Conservation (phyloP, 2,888 invertebrate genomes). For the Allygus modestus region DNA sequence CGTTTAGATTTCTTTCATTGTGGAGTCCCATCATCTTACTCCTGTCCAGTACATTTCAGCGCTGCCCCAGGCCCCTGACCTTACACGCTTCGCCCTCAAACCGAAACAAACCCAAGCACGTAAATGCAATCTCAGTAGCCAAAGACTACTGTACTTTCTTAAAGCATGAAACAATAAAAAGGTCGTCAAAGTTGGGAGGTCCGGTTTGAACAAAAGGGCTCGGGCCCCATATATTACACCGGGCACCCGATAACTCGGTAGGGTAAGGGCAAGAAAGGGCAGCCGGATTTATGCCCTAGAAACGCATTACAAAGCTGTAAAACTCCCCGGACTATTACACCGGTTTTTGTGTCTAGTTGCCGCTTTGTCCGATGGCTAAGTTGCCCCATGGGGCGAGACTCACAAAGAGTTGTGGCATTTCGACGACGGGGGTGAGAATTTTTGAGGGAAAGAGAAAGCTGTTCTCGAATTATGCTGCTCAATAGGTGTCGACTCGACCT, state of each 20-base stretch:
- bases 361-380: conserved; percentile 43
- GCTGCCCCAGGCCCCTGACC: neutral
- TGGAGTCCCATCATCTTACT: too few species aligned
- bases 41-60: too few species aligned
- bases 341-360: conserved; percentile 51
- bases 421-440: conserved; percentile 7
- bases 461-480: too few species aligned
- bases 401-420: conserved; percentile 6
- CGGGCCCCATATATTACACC: conserved; percentile 27
- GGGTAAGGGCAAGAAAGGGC: conserved; percentile 51
- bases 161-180: conserved; percentile 53
- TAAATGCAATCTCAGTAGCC: neutral
- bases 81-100: neutral
- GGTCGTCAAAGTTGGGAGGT: conserved; percentile 39
- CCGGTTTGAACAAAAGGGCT: conserved; percentile 14
- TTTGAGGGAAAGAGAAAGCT: neutral
- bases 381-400: conserved; percentile 11
- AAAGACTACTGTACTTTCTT: neutral
- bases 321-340: conserved; percentile 47
- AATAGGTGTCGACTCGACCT: too few species aligned
- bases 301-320: conserved; percentile 58
- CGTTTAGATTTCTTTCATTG: too few species aligned
- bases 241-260: conserved; percentile 24
- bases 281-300: conserved; percentile 51
- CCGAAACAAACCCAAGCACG: neutral